Base-by-base conservation (phyloP, 2,797 vertebrate species). In the Myotis myotis region DNA sequence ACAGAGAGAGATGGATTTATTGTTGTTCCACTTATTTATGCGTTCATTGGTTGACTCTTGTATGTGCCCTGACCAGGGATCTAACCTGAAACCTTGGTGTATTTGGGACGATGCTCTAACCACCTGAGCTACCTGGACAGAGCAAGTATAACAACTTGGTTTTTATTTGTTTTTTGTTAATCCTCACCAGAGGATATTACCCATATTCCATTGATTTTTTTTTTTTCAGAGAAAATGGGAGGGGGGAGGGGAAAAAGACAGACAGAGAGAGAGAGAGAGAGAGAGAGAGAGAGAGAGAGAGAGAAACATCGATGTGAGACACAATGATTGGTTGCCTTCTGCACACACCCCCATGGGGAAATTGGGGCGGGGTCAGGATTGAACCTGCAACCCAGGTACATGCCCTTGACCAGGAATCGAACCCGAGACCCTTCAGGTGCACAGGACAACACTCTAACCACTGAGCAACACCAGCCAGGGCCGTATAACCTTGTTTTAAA, bases 401-500 rank as follows among this genome's bases (percentile, higher is more conserved):
- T n/a, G 30, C 30, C 62, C 62, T 64, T n/a, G 25, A 64, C 13
- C 30, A n/a, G 62, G 62, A 64, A 64, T n/a, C 6, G 1, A 64
- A 64, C 62, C 30, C 0, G 30, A n/a, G 62, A n/a, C 30, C 7
- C 62, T 64, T 62, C 30, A n/a, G 62, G 62, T n/a, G 30, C 15
- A 2, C 64, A 66, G 64, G n/a, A 9, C n/a, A 33, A 66, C n/a
- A n/a, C n/a, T 66, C 64, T 19, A 66, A 33, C 64, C 64, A 19
- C 8, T 66, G 16, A 33, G 0, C 16, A 19, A 64, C 16, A 64
- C 64, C 64, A 33, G 64, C 64, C 64, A 66, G 64, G 64, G n/a
- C 30, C 16, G 7, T 89, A 30, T 75, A 85, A 82, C 25, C 38
- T 96, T 82, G 51, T 85, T 85, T 85, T 82, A 85, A 91, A 68